Evolutionary conservation across 2,797 vertebrate genomes (phyloP), one percentile per base, ranked within the genome.

Genomic region (Enteromius unitaeniatus): DNA sequence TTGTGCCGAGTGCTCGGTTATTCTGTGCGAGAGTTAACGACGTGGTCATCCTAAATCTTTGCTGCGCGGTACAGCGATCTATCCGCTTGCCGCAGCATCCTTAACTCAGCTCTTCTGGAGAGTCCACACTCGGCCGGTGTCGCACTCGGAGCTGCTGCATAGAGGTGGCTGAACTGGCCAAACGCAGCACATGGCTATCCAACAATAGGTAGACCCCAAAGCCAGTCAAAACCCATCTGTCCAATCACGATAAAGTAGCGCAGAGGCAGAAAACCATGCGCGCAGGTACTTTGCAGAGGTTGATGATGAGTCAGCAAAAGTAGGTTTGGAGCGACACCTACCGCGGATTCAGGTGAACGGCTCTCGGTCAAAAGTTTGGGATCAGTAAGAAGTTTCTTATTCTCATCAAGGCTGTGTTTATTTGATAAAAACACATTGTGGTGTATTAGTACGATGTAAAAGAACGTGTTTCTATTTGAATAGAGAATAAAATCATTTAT

Each of bases 41-140:
- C 28, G 42, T 68, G 47, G 3, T 40, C 64, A 13, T 67, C 31
- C 60, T 76, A 82, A 65, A 76, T 47, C 45, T 53, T 47, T 5
- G 70, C 19, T 26, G 81, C 21, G 72, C 45, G 37, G 26, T 26
- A 37, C 58, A 42, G 37, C 23, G 68, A 47, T 42, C 21, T 53
- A 67, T 82, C 74, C 82, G 37, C 74, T 17, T 58, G 64, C 37
- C 64, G 49, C 74, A 83, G 64, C 82, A 83, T 78, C 82, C 62
- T 74, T 74, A 8, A 60, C 28, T 67, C 78, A 55, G 67, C 67
- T 53, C 74, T 21, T 69, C 31, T 47, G 28, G 45, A 40, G 58
- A 60, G 21, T 85, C 74, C 58, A 19, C 26, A 10, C 17, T 76
- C 70, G 13, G 10, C 70, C 76, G 21, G 72, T 42, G 31, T 53